Base-by-base conservation (phyloP, 1,140 invertebrate species). In the Harpegnathos saltator region DNA sequence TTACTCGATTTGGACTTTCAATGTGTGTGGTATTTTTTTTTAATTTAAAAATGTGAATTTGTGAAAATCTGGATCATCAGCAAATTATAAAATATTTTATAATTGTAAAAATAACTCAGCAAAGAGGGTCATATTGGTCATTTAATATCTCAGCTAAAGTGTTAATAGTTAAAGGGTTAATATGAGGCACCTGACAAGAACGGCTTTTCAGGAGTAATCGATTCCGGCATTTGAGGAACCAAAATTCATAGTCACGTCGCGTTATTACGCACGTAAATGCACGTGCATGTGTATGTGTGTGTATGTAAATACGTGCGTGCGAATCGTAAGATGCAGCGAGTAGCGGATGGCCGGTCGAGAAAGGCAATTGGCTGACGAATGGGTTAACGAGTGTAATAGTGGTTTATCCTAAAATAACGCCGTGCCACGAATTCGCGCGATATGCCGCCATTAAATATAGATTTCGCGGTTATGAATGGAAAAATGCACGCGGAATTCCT, bases 391-490 rank as follows among this genome's bases (percentile, higher is more conserved):
- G 81, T 50, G 73, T 24, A 48, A 63, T 84, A 26, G 73, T 33
- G 58, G 84, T 78, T 83, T 68, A 54, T 83, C 85, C 84, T 50
- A 87, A 89, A 91, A 91, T 91, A 91, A 66, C 86, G 44, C 50
- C 77, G 85, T 75, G 85, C 85, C 89, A 83, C 87, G 88, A 86
- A 90, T 89, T 90, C 86, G 48, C 69, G 77, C 78, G 82, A 90
- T 86, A 82, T 78, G 74, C 63, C 73, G 83, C 73, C 78, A 78
- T 83, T 82, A 88, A 88, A 92, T 91, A 86, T 91, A 91, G 90
- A 85, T 81, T 68, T 44, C 84, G 82, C 74, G 85, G 89, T 93
- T 93, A 93, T 93, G 92, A 93, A 93, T 93, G 93, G 92, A 93
- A 93, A 93, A 93, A 93, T 93, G 91, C 89, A 89, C 82, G 89